Evolutionary conservation across 2,888 invertebrate genomes (phyloP), one percentile per base, ranked within the genome.

Genomic region (Apeira syringaria): DNA sequence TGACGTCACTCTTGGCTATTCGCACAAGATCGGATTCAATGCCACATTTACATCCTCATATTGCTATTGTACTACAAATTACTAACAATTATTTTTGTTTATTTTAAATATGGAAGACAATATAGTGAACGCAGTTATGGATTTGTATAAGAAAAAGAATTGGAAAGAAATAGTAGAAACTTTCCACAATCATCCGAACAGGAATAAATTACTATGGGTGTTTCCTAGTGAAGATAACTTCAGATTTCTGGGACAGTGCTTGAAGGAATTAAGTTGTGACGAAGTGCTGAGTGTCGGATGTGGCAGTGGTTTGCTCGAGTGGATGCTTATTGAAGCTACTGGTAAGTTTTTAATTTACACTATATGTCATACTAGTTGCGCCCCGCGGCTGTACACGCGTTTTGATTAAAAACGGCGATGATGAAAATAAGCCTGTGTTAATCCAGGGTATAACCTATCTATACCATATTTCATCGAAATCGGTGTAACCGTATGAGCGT

Each of bases 231-330:
- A 92, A 51, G 78, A 90, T 1, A 93, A 94, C 71, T 90, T 96
- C 31, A 53, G 64, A 5, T 94, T 93, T 66, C 73, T 96, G 0
- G 80, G 87, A 53, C 58, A 75, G 2, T 64, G 84, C 31, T 61
- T 94, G 34, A 45, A 55, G 9, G 67, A 85, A 20, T 66, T 91
- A 9, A 53, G 80, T 3, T 82, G 93, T 53, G 64, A 74, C 3
- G 83, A 81, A 13, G 75, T 96, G 24, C 71, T 93, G 40, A 96
- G 96, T 55, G 79, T 96, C 20, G 96, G 96, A 1, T 96, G 96
- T 70, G 96, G 96, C 7, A 93, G 93, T 51, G 96, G 96, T 0
- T 80, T 96, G n/a, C 81, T 96, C 17, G 96, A 96, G 75, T 96
- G 96, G 96, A 92, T 96, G 53, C 80, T 96, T 30, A 81, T 82